Evolutionary conservation across 2,113 vertebrate genomes (phyloP), one percentile per base, ranked within the genome.

Genomic region (Serilophus lunatus): DNA sequence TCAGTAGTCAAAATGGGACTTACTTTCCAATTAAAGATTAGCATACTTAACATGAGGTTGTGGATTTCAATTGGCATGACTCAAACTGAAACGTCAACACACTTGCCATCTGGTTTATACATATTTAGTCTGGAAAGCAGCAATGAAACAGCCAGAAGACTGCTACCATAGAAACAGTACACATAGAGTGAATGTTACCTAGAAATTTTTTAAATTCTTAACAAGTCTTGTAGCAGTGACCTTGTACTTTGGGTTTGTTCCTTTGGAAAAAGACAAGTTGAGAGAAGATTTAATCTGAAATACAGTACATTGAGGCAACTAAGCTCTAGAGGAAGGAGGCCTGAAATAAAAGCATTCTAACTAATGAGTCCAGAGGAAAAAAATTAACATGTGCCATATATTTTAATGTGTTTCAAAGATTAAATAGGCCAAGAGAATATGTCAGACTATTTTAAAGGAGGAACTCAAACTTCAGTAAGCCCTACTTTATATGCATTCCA

Each of bases 1-100:
- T 93, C 79, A 85, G 70, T 61, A 45, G 80, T 91, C 68, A 70
- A 92, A 91, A 70, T 7, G 84, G 78, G 87, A 93, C 93, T 89
- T 77, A 53, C 65, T 90, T 97, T 94, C 89, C 94, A 95, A 95
- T 95, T 95, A 97, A 97, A 75, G 91, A 96, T 96, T 95, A 97
- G 78, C 88, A 87, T 68, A 88, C 75, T 97, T 92, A 83, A 89
- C 95, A 79, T 45, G 68, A 97, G 83, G 70, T 59, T 96, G 97
- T 95, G 53, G 50, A n/a, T 97, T 96, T 95, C 94, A 94, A 80
- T 94, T 70, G 47, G 84, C 91, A 90, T 80, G 75, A 96, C 84
- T 97, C 95, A 97, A 95, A 95, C 86, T 88, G 93, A 98, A 97
- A 98, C 95, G 88, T 96, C 97, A 97, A 93, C 93, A 77, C 86